Percentiles rank a stretch among this genome's conserved stretches.
These are phyloP conservation scores for Clavelina lepadiformis DNA, from an alignment of 23 tunicate species.

Conservation along the genomic window DNA sequence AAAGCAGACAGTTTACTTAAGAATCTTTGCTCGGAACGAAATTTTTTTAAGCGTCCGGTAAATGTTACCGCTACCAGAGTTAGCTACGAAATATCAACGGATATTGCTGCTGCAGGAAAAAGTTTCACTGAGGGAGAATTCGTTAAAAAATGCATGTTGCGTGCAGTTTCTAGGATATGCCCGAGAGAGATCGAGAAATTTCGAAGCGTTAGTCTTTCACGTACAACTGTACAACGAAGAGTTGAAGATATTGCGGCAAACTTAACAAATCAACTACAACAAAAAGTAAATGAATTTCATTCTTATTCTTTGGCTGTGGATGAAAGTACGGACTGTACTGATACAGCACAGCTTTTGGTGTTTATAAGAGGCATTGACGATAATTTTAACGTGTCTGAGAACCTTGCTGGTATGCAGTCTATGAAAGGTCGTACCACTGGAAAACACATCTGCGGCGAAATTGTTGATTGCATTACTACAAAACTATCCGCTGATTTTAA, in stretches of 20 bases:
- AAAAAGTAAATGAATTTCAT: slow-evolving; percentile 9
- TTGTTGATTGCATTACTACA: slow-evolving; percentile 33
- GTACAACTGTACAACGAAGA: slow-evolving; percentile 39
- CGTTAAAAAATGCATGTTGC: slow-evolving; percentile 27
- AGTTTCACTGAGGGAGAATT: slow-evolving; percentile 28
- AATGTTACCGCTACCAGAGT: slow-evolving; percentile 10
- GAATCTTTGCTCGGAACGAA: slow-evolving; percentile 5
- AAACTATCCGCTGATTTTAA: slow-evolving; percentile 32
- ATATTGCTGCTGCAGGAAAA: slow-evolving; percentile 27
- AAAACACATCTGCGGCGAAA: slow-evolving; percentile 40
- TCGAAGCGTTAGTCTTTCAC: slow-evolving; percentile 23
- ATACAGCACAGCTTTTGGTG: slow-evolving; percentile 38
- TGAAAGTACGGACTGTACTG: slow-evolving; percentile 36
- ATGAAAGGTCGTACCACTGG: slow-evolving; percentile 47
- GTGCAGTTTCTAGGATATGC: slow-evolving; percentile 12
- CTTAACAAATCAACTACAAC: slow-evolving; percentile 5
- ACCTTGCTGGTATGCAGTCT: slow-evolving; percentile 46
- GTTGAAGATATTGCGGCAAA: slow-evolving; percentile 30
- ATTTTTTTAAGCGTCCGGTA: slow-evolving; percentile 4
- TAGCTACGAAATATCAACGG: slow-evolving; percentile 4
- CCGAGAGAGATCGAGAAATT: slow-evolving; percentile 18
- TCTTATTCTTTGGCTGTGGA: slow-evolving; percentile 31
- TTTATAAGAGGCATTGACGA: slow-evolving; percentile 45
- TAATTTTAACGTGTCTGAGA: slow-evolving; percentile 29
- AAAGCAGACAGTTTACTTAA: slow-evolving; percentile 2